These are phyloP conservation scores for Heliocidaris tuberculata DNA, from an alignment of 35 echinoderm and acorn worm genomes.

Conservation along the genomic window DNA sequence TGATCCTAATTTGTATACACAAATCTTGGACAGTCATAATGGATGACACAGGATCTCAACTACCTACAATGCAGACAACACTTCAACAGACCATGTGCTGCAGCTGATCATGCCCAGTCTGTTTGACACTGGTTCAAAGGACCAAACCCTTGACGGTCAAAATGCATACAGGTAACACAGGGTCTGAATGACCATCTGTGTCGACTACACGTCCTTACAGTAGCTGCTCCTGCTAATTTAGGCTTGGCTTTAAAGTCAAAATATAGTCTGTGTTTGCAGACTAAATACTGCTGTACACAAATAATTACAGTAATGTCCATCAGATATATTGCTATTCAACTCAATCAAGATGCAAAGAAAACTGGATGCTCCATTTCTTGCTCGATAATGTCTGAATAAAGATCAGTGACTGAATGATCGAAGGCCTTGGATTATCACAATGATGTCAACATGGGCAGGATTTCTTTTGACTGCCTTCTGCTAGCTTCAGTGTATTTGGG, in stretches of 20 bases:
- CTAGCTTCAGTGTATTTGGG: not conserved
- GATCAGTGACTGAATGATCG: not conserved
- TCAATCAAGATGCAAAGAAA: not conserved
- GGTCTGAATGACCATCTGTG: not conserved
- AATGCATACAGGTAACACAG: no score
- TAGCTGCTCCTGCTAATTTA: not conserved
- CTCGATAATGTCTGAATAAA: not conserved
- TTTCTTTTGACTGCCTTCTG: not conserved
- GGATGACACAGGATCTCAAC: no score
- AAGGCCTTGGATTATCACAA: not conserved
- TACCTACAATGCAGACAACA: not conserved
- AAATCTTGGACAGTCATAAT: no score
- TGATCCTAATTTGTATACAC: no score
- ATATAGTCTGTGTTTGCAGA: not conserved
- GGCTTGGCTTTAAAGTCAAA: not conserved
- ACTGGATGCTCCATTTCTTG: not conserved
- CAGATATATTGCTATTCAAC: not conserved
- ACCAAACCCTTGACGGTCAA: no score
- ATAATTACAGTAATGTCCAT: not conserved
- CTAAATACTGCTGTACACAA: not conserved
- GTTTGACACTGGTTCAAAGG: no score
- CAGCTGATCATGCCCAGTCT: no score
- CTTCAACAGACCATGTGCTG: not conserved
- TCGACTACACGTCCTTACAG: not conserved
- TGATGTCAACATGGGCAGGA: conserved; percentile 29